These are phyloP conservation scores for Brachystomella parvula DNA, from an alignment of 1,140 invertebrate species.

Conservation along the genomic window DNA sequence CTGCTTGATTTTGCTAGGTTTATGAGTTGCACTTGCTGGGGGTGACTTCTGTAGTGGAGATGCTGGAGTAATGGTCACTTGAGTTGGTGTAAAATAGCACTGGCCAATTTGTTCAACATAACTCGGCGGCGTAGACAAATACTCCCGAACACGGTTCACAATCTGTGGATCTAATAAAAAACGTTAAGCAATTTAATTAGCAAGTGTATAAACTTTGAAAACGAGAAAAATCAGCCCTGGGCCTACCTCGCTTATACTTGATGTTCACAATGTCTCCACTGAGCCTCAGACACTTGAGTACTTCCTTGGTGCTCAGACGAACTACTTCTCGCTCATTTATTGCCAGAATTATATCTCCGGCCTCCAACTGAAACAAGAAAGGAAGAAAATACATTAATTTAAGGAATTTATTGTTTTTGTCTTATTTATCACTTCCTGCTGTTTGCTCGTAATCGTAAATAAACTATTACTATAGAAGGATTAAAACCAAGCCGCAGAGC, in stretches of 20 bases:
- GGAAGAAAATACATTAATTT: constrained; percentile 2
- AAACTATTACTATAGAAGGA: no score
- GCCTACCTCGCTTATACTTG: constrained; percentile 76
- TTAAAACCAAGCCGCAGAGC: no score
- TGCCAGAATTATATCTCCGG: constrained; percentile 84
- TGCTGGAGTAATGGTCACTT: not conserved
- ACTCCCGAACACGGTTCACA: constrained; percentile 67
- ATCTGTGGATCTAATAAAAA: constrained; percentile 65
- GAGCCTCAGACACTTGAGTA: constrained; percentile 81
- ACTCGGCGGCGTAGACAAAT: constrained; percentile 53
- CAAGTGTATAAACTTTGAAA: not conserved
- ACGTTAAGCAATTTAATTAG: not conserved
- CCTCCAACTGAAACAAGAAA: constrained; percentile 61
- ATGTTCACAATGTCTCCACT: constrained; percentile 77
- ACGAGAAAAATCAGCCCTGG: not conserved
- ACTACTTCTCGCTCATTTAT: constrained; percentile 86
- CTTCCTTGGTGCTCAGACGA: constrained; percentile 82
- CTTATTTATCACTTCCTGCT: not conserved
- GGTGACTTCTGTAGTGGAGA: not conserved
- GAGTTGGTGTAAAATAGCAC: not conserved
- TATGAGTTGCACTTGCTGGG: not conserved
- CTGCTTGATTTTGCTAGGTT: not conserved
- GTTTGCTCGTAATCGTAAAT: no score
- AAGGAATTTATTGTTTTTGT: not conserved
- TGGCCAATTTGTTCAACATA: constrained; percentile 19